Evolutionary conservation across 2,888 invertebrate genomes (phyloP).

Genomic region (Zaprionus obscuricornis): DNA sequence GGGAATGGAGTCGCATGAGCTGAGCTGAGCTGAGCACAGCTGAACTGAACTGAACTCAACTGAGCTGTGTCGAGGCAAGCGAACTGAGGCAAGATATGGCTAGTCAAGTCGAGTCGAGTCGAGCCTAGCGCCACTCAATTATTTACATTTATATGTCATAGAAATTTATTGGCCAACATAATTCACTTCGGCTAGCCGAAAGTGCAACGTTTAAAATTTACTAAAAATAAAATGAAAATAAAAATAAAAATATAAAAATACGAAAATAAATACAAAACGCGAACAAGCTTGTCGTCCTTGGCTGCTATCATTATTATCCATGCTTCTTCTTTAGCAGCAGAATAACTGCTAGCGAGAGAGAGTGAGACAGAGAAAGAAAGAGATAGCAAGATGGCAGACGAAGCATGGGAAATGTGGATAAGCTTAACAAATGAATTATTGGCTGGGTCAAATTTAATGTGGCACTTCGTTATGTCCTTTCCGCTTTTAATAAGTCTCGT

Average conservation of each 20-base stretch:
- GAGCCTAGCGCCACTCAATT: conserved; percentile 70
- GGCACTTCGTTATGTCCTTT: conserved; percentile 55
- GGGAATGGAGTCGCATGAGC: not conserved
- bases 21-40: too few species aligned
- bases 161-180: conserved; percentile 79
- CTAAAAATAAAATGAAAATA: conserved; percentile 49
- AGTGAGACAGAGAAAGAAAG: too few species aligned
- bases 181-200: conserved; percentile 65
- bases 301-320: conserved; percentile 35
- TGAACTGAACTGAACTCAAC: too few species aligned
- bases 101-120: conserved; percentile 5
- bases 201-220: conserved; percentile 69
- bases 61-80: too few species aligned
- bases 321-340: too few species aligned
- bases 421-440: conserved; percentile 72
- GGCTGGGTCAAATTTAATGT: conserved; percentile 68
- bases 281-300: conserved; percentile 20
- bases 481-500: conserved; percentile 43
- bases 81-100: not conserved
- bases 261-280: conserved; percentile 18
- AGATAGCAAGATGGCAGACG: too few species aligned
- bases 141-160: conserved; percentile 81
- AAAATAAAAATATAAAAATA: conserved; percentile 28
- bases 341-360: too few species aligned
- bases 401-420: conserved; percentile 12